Base-by-base conservation (phyloP, 2,113 vertebrate genomes). In the Melanerpes formicivorus region DNA sequence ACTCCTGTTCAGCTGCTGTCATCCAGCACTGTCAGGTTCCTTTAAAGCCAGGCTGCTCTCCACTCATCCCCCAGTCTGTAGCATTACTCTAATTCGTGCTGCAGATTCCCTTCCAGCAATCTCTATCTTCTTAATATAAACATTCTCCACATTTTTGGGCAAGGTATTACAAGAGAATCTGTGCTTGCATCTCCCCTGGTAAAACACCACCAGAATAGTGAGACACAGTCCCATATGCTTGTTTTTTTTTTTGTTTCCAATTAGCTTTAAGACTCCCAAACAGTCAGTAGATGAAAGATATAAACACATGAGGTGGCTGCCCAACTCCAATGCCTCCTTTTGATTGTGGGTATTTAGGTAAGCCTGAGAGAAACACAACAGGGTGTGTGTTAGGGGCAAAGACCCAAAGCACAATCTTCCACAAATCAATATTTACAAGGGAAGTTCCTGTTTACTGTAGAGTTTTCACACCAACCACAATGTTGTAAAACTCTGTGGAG, bases 161-260 rank as follows among this genome's bases (percentile, higher is more conserved):
- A 85, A 69, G 23, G 37, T 64, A 62, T 5, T 67, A 63, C 1
- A 6, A 73, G 55, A 73, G 78, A 81, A 52, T 50, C 74, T 64
- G 84, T 66, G 56, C 50, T 93, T 79, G 46, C 32, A 69, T 32
- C 17, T 91, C 29, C 88, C 44, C 54, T 62, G 40, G 59, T 76
- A 90, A 92, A 93, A 72, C 40, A 90, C 55, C 18, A 90, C 17
- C 46, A 60, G 90, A 92, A 84, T 58, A 92, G 73, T 11, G 32
- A 84, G 67, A 42, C 56, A 79, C 18, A 73, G 63, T 21, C 88
- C 23, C 18, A 55, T 74, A 89, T 32, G 42, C 11, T 92, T 88
- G 6, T 34, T 34, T 34, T 34, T 22, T 32, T 54, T 44, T 44
- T 15, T 15, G 14, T 15, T 15, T 44, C 63, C 82, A 90, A 90